Base-by-base conservation (phyloP, 2,888 invertebrate genomes). In the Sinelater perroti region DNA sequence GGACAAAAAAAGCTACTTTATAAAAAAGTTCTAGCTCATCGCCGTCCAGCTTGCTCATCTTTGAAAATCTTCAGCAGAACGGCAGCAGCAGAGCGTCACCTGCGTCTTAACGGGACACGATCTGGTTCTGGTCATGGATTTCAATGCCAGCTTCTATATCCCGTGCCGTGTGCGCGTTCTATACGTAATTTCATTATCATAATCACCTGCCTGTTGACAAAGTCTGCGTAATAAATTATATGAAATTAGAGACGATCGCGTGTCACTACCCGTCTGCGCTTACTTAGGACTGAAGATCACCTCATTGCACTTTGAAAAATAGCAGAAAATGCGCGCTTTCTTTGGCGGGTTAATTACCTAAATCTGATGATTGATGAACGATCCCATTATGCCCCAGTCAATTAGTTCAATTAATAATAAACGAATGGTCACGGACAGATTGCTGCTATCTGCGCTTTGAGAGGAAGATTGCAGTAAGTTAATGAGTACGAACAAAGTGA, bases 1-100 rank as follows among this genome's bases (percentile, higher is more conserved):
- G 30, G 10, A 24, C 26, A 18, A 52, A 57, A 46, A 57, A 57
- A 11, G 46, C 46, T 1, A 28, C 38, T 46, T 57, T 52, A 21
- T 57, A 57, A 40, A 52, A 38, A 16, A 51, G 16, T 14, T 51
- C 52, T 11, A 57, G 13, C 10, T 52, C 26, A 3, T 56, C 50
- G 4, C 44, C 52, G 13, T 42, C 17, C 18, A 55, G 10, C 14
- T 28, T 47, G 30, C 8, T 52, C 42, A 52, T 35, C 3, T 21
- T 31, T 8, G 20, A 44, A 44, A 28, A 24, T 44, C 16, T 14
- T 6, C 16, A 14, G 14, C 10, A 14, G 28, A 44, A 44, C 16
- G n/a, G 14, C 26, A 4, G 16, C 13, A n/a, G 16, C 11, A 40
- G 30, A 10, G 17, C 18, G 28, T 26, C n/a, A 28, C 44, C 17